Conservation (phyloP, 2,113 vertebrate species). For the Dryoscopus gambensis region DNA sequence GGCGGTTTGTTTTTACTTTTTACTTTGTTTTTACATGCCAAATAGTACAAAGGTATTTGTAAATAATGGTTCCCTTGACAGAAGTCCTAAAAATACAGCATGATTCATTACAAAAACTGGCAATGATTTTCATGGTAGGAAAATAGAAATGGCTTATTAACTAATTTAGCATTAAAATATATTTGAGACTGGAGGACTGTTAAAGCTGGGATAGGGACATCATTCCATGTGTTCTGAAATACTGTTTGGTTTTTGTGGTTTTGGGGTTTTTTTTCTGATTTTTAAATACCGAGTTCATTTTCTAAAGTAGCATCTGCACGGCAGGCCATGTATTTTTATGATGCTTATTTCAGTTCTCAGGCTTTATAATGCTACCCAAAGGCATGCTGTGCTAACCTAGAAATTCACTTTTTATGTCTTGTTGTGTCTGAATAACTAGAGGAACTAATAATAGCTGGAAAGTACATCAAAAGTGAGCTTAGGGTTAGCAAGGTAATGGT, state of each 20-base stretch:
- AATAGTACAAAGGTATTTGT: background rate
- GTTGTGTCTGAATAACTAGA: constrained; percentile 11
- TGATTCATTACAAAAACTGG: background rate
- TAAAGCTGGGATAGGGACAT: background rate
- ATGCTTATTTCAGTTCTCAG: constrained; percentile 37
- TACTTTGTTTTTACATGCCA: background rate
- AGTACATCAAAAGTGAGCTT: background rate
- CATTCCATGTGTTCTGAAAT: background rate
- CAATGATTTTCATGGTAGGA: background rate
- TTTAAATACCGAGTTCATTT: constrained; percentile 15
- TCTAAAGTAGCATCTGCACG: constrained; percentile 4
- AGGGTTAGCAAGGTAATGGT: background rate
- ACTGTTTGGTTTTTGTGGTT: background rate
- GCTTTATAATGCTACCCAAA: constrained; percentile 29
- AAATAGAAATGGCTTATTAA: background rate
- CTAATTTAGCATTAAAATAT: constrained; percentile 2
- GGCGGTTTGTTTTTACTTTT: background rate
- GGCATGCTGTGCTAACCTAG: constrained; percentile 50
- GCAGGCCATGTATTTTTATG: constrained; percentile 26
- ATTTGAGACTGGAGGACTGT: background rate
- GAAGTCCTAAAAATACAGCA: background rate
- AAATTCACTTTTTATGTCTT: constrained; percentile 45
- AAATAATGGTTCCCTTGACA: background rate
- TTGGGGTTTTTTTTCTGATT: background rate
- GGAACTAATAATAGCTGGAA: background rate